Evolutionary conservation across 1,140 invertebrate species (phyloP).

Genomic region (Reticulitermes speratus): DNA sequence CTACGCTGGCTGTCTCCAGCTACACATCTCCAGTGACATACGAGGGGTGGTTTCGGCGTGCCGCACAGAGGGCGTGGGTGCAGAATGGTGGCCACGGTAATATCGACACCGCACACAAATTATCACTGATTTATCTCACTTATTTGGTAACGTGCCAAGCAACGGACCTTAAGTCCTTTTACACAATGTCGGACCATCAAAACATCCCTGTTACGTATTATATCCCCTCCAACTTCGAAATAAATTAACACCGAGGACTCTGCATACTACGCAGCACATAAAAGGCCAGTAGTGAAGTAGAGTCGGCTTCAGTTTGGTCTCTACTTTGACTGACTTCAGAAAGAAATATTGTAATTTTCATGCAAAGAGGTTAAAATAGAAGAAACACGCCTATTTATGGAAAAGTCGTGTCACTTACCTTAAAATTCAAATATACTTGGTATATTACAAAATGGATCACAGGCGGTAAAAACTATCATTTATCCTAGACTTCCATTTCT

Average conservation of each 20-base stretch:
- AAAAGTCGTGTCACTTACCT: too few species aligned
- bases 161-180: background rate
- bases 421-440: too few species aligned
- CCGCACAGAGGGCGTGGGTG: background rate
- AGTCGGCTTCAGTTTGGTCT: background rate
- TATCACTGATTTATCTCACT: conserved; percentile 1
- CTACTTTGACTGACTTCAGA: too few species aligned
- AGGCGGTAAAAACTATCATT: too few species aligned
- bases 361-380: too few species aligned
- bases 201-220: background rate
- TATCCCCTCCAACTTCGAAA: background rate
- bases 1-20: background rate
- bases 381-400: too few species aligned
- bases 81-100: background rate
- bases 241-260: background rate
- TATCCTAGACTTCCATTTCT: too few species aligned
- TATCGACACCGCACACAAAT: conserved; percentile 16
- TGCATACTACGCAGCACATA: background rate
- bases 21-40: background rate
- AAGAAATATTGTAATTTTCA: too few species aligned
- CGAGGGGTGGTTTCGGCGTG: background rate
- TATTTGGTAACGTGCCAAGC: background rate
- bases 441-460: too few species aligned
- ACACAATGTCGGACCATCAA: background rate
- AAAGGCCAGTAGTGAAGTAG: background rate